Evolutionary conservation across 2,888 invertebrate genomes (phyloP), one percentile per base, ranked within the genome.

Genomic region (Apamea anceps): DNA sequence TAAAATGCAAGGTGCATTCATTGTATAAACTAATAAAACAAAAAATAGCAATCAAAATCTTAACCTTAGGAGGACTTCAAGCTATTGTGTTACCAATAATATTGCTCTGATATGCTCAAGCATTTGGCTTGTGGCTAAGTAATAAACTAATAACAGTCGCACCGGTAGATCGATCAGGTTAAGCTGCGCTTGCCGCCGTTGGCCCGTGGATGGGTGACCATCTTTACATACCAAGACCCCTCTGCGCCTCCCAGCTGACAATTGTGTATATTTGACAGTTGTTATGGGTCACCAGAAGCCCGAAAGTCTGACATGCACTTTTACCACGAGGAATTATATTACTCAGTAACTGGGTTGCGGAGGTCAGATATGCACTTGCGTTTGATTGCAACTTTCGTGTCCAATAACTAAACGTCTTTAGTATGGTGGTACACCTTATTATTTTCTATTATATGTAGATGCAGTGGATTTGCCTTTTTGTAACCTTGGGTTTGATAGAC

Each of bases 11-110:
- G 32, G 4, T 15, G 13, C 21, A 48, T 18, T 51, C 12, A 18
- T 77, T 15, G 12, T 37, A 6, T n/a, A 42, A 28, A 15, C 5
- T 71, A 45, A 3, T 28, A 70, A 21, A 21, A 21, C 68, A 48
- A 48, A 28, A 68, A 18, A 62, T 21, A 28, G 21, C 7, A 28
- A 28, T 18, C 6, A 12, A 32, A 57, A 32, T 57, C 7, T 74
- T 12, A 28, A 54, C 15, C 18, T 42, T 45, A 25, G 45, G 12
- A 25, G 32, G 12, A 45, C 18, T 10, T 2, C 6, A 21, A 25
- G n/a, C 12, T 12, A 42, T 21, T 72, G 75, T 75, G n/a, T 75
- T 76, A 25, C 0, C 48, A 48, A 28, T 54, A 25, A 25, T 75
- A 57, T 73, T 73, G 51, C 32, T 12, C 25, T n/a, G 13, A 32